Conservation (phyloP, 1,140 invertebrate species). For the Dreissena polymorpha region DNA sequence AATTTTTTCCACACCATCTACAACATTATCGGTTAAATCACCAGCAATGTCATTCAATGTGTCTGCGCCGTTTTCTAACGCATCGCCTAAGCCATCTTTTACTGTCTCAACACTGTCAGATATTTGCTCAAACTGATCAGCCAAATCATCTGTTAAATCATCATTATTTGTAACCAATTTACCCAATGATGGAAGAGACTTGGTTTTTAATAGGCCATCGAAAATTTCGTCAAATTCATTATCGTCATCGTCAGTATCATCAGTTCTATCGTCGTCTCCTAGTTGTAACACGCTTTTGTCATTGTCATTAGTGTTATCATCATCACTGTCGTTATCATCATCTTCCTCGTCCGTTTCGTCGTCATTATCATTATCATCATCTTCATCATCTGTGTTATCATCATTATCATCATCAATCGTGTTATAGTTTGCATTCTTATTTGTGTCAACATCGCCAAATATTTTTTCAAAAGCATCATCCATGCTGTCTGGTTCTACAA, state of each 20-base stretch:
- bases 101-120: constrained; percentile 25
- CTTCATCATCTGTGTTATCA: neutral
- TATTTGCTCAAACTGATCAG: constrained; percentile 15
- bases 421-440: neutral
- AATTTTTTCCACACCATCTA: constrained; percentile 9
- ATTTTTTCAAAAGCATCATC: constrained; percentile 16
- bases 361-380: neutral
- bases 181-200: neutral
- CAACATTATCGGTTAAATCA: constrained; percentile 24
- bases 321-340: neutral
- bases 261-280: neutral
- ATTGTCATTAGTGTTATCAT: neutral
- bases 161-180: neutral
- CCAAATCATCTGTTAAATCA: constrained; percentile 24
- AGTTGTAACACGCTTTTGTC: neutral
- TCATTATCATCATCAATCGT: neutral
- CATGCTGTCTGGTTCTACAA: neutral
- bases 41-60: constrained; percentile 25
- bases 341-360: neutral
- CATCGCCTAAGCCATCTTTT: constrained; percentile 12
- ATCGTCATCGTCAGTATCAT: neutral
- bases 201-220: neutral
- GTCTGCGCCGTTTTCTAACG: constrained; percentile 20
- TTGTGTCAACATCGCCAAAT: neutral
- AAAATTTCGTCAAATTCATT: neutral